Evolutionary conservation across 2,888 invertebrate species (phyloP).

Genomic region (Lissonota sp.): DNA sequence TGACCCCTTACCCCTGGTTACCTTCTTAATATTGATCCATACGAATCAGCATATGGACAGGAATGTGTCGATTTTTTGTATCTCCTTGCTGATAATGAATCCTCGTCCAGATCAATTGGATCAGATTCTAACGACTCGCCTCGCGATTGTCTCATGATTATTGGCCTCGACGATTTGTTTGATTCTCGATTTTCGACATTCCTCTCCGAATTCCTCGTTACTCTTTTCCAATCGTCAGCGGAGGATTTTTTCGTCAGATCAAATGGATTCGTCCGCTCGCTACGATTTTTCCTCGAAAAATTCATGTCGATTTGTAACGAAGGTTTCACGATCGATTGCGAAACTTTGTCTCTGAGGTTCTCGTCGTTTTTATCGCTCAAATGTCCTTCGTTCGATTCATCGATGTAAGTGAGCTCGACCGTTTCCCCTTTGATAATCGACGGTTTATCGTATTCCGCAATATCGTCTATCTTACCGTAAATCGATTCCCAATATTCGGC

Average conservation of each 20-base stretch:
- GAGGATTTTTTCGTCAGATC: background rate
- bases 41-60: too few species aligned
- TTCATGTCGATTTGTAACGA: background rate
- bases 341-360: background rate
- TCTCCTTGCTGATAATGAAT: too few species aligned
- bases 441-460: constrained; percentile 54
- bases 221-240: constrained; percentile 14
- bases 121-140: too few species aligned
- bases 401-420: constrained; percentile 4
- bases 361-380: background rate
- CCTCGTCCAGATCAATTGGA: too few species aligned
- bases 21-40: too few species aligned
- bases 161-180: background rate
- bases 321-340: background rate
- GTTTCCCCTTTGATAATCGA: constrained; percentile 47
- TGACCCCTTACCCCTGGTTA: too few species aligned
- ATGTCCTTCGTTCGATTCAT: constrained; percentile 4
- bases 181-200: background rate
- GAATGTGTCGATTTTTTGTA: too few species aligned
- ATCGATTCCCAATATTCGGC: constrained; percentile 60
- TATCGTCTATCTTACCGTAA: constrained; percentile 51
- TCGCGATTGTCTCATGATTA: too few species aligned
- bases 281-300: background rate
- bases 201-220: background rate
- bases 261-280: constrained; percentile 15